Percentiles rank a stretch among this genome's conserved stretches.
These are phyloP conservation scores for Alviniconcha strummeri DNA, from an alignment of 2,888 invertebrate species.

Conservation along the genomic window DNA sequence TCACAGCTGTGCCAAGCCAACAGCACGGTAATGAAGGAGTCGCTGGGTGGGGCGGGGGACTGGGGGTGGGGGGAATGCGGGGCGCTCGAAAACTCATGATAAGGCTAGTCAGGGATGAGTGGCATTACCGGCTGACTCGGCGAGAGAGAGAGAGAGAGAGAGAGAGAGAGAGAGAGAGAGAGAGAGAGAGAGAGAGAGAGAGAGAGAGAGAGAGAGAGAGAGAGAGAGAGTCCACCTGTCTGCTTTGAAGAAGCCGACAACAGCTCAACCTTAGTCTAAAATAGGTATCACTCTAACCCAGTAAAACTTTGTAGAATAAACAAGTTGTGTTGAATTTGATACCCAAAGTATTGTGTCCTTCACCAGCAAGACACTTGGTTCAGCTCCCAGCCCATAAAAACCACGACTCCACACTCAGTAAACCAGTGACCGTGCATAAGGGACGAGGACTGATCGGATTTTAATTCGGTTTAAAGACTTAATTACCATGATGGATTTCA, in stretches of 20 bases:
- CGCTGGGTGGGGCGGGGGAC: too few species aligned
- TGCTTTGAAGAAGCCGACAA: slow-evolving; percentile 11
- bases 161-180: slow-evolving; percentile 17
- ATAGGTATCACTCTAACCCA: slow-evolving; percentile 16
- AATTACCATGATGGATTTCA: slow-evolving; percentile 33
- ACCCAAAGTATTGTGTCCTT: slow-evolving; percentile 12
- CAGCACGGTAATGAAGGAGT: too few species aligned
- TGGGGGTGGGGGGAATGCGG: too few species aligned
- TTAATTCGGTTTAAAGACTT: slow-evolving; percentile 10
- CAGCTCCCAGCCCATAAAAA: not conserved
- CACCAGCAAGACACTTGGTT: not conserved
- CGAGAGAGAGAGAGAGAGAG: slow-evolving; percentile 17
- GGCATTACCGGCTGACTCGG: not conserved
- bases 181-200: slow-evolving; percentile 13
- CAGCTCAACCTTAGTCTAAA: not conserved
- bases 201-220: slow-evolving; percentile 11
- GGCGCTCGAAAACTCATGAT: too few species aligned
- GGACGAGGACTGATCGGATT: slow-evolving; percentile 5
- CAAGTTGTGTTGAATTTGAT: slow-evolving; percentile 12
- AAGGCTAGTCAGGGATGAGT: too few species aligned
- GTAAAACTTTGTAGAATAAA: not conserved
- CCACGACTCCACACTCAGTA: not conserved
- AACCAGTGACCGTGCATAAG: not conserved
- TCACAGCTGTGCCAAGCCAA: too few species aligned
- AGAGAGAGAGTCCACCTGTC: not conserved